Evolutionary conservation across 2,113 vertebrate genomes (phyloP).

Genomic region (Seriola quinqueradiata): DNA sequence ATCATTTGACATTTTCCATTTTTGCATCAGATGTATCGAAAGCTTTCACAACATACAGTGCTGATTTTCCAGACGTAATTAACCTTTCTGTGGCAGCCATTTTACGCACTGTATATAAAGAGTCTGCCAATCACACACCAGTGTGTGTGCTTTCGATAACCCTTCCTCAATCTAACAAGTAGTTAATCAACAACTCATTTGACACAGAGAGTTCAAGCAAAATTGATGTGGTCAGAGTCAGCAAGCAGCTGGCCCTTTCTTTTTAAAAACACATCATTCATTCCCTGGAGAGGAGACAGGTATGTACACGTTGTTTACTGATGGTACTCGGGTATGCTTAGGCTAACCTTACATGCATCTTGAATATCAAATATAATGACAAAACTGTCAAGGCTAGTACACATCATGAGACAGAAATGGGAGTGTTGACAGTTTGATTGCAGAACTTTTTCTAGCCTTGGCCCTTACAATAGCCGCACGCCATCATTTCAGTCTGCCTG

Average conservation of each 20-base stretch:
- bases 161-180: conserved; percentile 8
- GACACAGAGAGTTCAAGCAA: neutral
- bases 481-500: conserved; percentile 66
- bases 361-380: conserved; percentile 52
- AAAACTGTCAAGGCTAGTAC: conserved; percentile 21
- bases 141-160: neutral
- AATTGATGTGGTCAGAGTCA: conserved; percentile 7
- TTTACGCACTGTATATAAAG: conserved; percentile 1
- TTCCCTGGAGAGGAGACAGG: neutral
- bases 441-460: conserved; percentile 44
- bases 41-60: neutral
- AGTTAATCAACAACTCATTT: conserved; percentile 28
- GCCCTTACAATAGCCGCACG: conserved; percentile 47
- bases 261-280: conserved; percentile 18
- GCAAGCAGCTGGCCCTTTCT: neutral
- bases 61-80: conserved; percentile 2
- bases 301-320: conserved; percentile 26
- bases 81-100: conserved; percentile 25
- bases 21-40: neutral
- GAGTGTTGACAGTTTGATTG: conserved; percentile 68
- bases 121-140: neutral
- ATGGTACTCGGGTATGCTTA: conserved; percentile 18
- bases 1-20: neutral
- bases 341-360: conserved; percentile 32
- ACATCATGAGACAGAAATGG: conserved; percentile 42